Evolutionary conservation across 2,113 vertebrate genomes (phyloP).

Genomic region (Cettia cetti): DNA sequence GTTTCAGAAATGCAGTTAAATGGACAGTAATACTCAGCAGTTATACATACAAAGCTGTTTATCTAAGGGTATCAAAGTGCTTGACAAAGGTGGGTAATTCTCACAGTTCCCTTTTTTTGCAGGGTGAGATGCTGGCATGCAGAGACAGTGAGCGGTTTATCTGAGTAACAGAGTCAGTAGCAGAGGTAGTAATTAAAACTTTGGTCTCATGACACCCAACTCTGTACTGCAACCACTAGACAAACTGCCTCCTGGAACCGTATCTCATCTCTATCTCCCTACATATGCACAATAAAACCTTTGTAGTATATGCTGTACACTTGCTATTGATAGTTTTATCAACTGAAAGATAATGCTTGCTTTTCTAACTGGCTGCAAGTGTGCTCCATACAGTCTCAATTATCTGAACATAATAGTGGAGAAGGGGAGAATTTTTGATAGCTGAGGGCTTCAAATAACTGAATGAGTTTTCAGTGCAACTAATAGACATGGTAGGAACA

Average conservation of each 20-base stretch:
- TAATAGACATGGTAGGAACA: background rate
- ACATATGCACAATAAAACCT: constrained; percentile 66
- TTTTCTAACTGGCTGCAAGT: constrained; percentile 39
- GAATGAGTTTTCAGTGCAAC: background rate
- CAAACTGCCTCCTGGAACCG: constrained; percentile 35
- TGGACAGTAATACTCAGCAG: background rate
- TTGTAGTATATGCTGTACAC: constrained; percentile 63
- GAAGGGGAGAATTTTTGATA: constrained; percentile 41
- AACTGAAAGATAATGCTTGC: constrained; percentile 64
- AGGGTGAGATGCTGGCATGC: constrained; percentile 39
- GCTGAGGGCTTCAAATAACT: background rate
- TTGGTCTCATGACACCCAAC: constrained; percentile 60
- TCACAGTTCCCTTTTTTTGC: constrained; percentile 11
- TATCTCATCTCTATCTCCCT: constrained; percentile 68
- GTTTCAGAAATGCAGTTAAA: constrained; percentile 24
- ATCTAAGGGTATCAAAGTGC: constrained; percentile 33
- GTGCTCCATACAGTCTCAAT: constrained; percentile 42
- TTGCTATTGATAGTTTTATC: constrained; percentile 69
- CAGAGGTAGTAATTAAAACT: constrained; percentile 66
- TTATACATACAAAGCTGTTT: constrained; percentile 14
- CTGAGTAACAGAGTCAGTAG: constrained; percentile 31
- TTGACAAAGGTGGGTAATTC: constrained; percentile 45
- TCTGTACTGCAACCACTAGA: constrained; percentile 58
- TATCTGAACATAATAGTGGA: constrained; percentile 41
- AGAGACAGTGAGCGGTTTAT: constrained; percentile 28